Conservation (phyloP, 2,797 vertebrate species). For the Tarsius wallacei region DNA sequence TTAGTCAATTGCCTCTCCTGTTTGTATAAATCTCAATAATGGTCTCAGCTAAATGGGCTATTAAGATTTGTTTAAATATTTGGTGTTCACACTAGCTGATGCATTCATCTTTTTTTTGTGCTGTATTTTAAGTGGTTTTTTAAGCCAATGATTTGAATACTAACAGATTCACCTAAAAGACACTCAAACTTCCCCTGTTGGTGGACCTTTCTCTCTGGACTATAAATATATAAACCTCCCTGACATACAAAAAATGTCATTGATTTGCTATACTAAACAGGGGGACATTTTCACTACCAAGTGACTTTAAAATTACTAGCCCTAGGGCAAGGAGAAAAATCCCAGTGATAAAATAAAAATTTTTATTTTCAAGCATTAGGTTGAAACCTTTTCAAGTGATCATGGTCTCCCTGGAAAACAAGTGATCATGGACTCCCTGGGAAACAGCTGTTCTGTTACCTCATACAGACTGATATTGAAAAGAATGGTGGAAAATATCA, state of each 20-base stretch:
- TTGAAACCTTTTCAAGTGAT: not conserved
- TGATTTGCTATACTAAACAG: not conserved
- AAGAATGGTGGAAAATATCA: rapidly evolving
- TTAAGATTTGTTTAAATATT: slow-evolving; percentile 4
- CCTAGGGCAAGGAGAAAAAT: not conserved
- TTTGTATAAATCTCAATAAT: not conserved
- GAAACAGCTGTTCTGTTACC: not conserved
- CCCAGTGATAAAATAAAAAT: slow-evolving; percentile 36
- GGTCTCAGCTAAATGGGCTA: not conserved
- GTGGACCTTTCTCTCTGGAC: not conserved
- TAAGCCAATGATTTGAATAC: not conserved
- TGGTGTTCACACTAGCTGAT: not conserved
- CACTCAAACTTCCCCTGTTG: not conserved
- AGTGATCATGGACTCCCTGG: too few species aligned
- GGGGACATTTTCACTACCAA: not conserved
- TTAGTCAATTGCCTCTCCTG: not conserved
- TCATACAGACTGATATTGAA: rapidly evolving
- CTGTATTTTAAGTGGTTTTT: not conserved
- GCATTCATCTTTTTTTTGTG: not conserved
- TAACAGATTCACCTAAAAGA: not conserved
- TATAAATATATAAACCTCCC: not conserved
- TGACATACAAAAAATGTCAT: not conserved
- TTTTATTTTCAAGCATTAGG: slow-evolving; percentile 37
- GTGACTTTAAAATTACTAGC: slow-evolving; percentile 22
- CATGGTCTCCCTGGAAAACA: rapidly evolving